Conservation (phyloP, 2,888 invertebrate genomes). For the Drosophila demipolita region DNA sequence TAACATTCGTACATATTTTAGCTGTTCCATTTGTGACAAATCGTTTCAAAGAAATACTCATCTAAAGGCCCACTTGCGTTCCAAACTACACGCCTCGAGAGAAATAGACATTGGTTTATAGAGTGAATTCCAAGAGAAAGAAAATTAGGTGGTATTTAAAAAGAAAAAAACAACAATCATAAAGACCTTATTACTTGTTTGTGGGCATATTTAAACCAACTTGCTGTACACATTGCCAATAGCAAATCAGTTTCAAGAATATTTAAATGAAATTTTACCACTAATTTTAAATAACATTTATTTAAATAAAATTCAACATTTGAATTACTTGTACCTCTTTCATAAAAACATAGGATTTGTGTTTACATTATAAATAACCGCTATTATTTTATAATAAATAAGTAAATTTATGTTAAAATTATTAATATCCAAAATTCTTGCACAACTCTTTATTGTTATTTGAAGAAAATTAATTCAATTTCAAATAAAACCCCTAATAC, state of each 20-base stretch:
- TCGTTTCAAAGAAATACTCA: constrained; percentile 68
- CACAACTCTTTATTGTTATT: no score
- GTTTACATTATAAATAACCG: no score
- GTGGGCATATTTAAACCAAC: neutral
- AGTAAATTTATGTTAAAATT: no score
- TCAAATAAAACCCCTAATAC: neutral
- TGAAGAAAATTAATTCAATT: neutral
- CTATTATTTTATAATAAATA: no score
- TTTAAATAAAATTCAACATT: neutral
- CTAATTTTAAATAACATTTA: no score
- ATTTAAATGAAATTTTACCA: neutral
- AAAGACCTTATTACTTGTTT: neutral
- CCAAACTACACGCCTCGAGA: constrained; percentile 49
- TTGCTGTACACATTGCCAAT: neutral
- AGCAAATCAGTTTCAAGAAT: neutral
- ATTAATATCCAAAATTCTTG: no score
- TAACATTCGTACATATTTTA: constrained; percentile 14
- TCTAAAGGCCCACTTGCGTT: constrained; percentile 62
- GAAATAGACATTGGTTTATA: constrained; percentile 4
- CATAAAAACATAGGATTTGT: neutral
- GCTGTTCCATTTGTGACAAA: constrained; percentile 57
- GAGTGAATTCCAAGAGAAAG: neutral
- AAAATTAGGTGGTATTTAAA: neutral
- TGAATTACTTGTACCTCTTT: neutral
- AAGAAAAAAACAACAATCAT: neutral